Base-by-base conservation (phyloP, 2,797 vertebrate species). In the Hoplostethus mediterraneus region DNA sequence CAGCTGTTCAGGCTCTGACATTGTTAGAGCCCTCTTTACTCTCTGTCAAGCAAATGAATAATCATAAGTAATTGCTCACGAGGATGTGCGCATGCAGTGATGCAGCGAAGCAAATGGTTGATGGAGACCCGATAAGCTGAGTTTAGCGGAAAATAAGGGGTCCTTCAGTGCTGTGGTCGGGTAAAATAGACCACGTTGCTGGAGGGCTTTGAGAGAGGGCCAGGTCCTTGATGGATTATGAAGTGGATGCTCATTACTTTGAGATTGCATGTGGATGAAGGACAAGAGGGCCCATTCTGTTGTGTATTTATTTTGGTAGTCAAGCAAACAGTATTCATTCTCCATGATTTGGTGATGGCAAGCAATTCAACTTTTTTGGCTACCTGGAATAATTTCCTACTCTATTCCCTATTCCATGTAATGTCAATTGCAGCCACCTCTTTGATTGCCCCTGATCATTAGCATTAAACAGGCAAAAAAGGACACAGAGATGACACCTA, bases 221-320 rank as follows among this genome's bases (percentile, higher is more conserved):
- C 90, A 92, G 94, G 92, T 92, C 90, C 93, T 94, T 92, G 90
- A 92, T 93, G 81, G 83, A 90, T 94, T 93, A 95, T 95, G 92
- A 95, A 95, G 95, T 95, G 94, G 94, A 94, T 93, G 93, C 94
- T 95, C 93, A 95, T 95, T 95, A 95, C 92, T 93, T 84, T 90
- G 87, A 91, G 93, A 95, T 95, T 94, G 94, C 93, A 94, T 95
- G 93, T 91, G 92, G 93, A 93, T 90, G 92, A 94, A 94, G 92
- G 91, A 93, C 90, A 93, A 94, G 92, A 92, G 90, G 85, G 87
- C 75, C 85, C 87, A 90, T 95, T 94, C 90, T 94, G 92, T 93
- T 94, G 89, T 93, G 91, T 90, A 92, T 93, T 93, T 93, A 92
- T 94, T 93, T 92, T 91, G 87, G 89, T 93, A 89, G 90, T 87